Base-by-base conservation (phyloP, 2,113 vertebrate species). In the Scalopus aquaticus region DNA sequence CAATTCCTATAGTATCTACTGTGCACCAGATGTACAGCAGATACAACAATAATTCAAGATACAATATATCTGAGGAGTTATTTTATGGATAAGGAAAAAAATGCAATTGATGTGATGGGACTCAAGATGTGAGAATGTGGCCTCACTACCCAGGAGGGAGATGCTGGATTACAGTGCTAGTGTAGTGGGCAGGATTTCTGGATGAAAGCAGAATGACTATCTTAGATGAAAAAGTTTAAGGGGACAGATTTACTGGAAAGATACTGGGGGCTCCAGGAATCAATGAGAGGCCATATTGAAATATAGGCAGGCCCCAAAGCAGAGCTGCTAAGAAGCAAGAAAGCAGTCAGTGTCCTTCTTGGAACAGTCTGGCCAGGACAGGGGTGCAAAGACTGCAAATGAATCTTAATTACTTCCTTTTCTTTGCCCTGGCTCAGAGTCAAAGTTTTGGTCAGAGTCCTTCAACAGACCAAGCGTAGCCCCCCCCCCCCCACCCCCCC, bases 291-390 rank as follows among this genome's bases (percentile, higher is more conserved):
- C 44, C 46, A 89, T 28, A 46, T 74, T 39, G 92, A 65, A 78
- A 80, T 81, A 46, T 15, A 87, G n/a, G 7, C 3, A 84, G 44
- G 44, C 82, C 8, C 58, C 17, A 64, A 87, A 64, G 10, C 15
- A 88, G 37, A 26, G 60, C 35, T 80, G 44, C 37, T 69, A 83
- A 93, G 64, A 95, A 79, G 32, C 26, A 67, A 92, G 84, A 94
- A 88, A 83, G 54, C 13, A 8, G 0, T 20, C n/a, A 72, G 11
- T 35, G 9, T 58, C 60, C 74, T 91, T 76, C 22, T 39, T 80
- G 26, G 67, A 89, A 92, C 11, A 87, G 20, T 77, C 49, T 72
- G n/a, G n/a, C 10, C 37, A 88, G 49, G 20, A 83, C 39, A 95
- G 46, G 77, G 37, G 0, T 85, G 60, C 46, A 90, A 73, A 80